phyloP scores from a whole-genome alignment of 2,888 invertebrate genomes.

The Fragum fragum region DNA sequence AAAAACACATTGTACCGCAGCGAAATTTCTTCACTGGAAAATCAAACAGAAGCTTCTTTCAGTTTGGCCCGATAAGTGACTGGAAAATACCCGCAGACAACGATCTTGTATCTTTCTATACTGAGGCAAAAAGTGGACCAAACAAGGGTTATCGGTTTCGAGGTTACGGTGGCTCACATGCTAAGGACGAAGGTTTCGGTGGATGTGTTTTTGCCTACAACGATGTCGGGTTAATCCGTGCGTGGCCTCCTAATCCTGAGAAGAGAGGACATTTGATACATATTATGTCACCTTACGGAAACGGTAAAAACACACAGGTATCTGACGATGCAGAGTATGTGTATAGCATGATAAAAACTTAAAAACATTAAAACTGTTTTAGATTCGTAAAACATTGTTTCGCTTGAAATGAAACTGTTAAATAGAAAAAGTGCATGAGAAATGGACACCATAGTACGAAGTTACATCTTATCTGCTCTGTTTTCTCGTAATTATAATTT shows the following conservation, averaged over 20 bases:
- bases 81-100: neutral
- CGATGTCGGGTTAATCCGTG: constrained; percentile 28
- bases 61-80: neutral
- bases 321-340: constrained; percentile 43
- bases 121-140: constrained; percentile 41
- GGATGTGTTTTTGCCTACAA: constrained; percentile 48
- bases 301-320: constrained; percentile 37
- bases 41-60: neutral
- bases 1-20: neutral
- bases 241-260: constrained; percentile 42
- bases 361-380: too few species aligned
- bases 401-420: too few species aligned
- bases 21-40: neutral
- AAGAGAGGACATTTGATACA: constrained; percentile 36
- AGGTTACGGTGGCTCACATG: constrained; percentile 45
- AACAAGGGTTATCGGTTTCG: constrained; percentile 49
- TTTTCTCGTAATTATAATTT: too few species aligned
- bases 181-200: constrained; percentile 26
- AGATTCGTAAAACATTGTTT: too few species aligned
- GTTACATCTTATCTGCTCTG: too few species aligned
- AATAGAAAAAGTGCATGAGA: too few species aligned
- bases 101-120: constrained; percentile 38
- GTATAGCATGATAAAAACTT: constrained; percentile 13
- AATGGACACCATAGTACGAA: too few species aligned
- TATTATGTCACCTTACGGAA: constrained; percentile 41